phyloP scores from a whole-genome alignment of 2,797 vertebrate species.

The Podarcis siculus region DNA sequence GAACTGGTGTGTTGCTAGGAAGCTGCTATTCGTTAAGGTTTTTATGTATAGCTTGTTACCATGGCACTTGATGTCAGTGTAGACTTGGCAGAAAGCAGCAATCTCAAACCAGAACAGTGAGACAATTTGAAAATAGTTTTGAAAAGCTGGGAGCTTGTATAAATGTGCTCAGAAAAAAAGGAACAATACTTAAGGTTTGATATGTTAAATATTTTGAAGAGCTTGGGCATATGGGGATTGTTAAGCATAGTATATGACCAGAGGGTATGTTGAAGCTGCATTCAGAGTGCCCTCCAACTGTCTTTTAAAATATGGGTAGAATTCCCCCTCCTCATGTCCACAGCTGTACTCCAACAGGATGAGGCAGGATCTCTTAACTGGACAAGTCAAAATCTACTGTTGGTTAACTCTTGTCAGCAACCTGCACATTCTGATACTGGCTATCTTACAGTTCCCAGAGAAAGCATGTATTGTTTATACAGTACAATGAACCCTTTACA shows the following conservation, averaged over 20 bases:
- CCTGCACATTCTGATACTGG: too few relatives aligned
- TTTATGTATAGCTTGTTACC: background rate
- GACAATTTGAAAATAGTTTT: background rate
- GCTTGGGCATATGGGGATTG: background rate
- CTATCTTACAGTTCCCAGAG: too few relatives aligned
- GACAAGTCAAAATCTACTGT: too few relatives aligned
- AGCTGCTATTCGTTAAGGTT: background rate
- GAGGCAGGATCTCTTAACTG: too few relatives aligned
- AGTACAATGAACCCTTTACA: too few relatives aligned
- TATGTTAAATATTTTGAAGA: background rate
- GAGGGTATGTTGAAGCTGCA: background rate
- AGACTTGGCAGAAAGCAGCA: background rate
- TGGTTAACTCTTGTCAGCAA: too few relatives aligned
- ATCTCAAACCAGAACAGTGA: background rate
- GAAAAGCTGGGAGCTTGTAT: background rate
- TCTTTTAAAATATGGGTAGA: too few relatives aligned
- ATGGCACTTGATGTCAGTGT: background rate
- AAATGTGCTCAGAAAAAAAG: background rate
- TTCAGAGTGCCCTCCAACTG: background rate
- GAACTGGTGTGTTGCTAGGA: conserved; percentile 4
- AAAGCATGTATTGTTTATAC: too few relatives aligned
- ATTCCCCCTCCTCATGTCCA: too few relatives aligned
- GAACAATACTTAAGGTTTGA: background rate
- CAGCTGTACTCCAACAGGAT: too few relatives aligned
- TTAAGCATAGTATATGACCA: background rate